Evolutionary conservation across 2,888 invertebrate species (phyloP).

Genomic region (Tenthredo scrophulariae): DNA sequence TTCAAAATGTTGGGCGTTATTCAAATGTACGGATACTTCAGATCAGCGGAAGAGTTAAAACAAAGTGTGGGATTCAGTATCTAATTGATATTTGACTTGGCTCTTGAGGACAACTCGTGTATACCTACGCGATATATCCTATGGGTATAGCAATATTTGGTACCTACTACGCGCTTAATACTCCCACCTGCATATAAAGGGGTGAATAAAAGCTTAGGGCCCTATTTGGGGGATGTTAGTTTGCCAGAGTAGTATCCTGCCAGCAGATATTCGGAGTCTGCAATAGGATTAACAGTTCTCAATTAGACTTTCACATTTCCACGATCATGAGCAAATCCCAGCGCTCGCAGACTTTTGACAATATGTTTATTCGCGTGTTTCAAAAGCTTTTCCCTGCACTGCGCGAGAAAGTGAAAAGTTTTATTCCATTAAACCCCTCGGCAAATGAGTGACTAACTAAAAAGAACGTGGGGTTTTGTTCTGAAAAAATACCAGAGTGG

Average conservation of each 20-base stretch:
- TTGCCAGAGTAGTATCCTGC: neutral
- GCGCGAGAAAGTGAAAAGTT: neutral
- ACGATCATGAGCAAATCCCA: neutral
- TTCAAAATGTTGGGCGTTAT: neutral
- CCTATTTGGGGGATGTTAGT: neutral
- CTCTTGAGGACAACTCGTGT: too few relatives aligned
- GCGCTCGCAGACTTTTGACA: neutral
- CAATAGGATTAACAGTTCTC: neutral
- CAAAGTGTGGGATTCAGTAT: too few relatives aligned
- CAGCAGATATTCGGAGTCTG: neutral
- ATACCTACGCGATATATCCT: neutral
- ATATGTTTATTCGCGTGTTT: neutral
- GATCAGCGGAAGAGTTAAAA: too few relatives aligned
- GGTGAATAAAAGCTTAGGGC: neutral
- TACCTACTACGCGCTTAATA: neutral
- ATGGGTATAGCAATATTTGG: neutral
- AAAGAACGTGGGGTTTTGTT: neutral
- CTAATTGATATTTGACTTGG: too few relatives aligned
- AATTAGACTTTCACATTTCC: slow-evolving; percentile 16
- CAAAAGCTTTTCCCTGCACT: neutral
- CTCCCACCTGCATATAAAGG: neutral
- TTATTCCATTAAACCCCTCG: neutral
- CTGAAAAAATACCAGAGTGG: neutral
- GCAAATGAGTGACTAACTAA: neutral
- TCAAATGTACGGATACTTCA: neutral